These are phyloP conservation scores for Oscheius sp. DNA, from an alignment of 2,888 invertebrate species.

Conservation along the genomic window DNA sequence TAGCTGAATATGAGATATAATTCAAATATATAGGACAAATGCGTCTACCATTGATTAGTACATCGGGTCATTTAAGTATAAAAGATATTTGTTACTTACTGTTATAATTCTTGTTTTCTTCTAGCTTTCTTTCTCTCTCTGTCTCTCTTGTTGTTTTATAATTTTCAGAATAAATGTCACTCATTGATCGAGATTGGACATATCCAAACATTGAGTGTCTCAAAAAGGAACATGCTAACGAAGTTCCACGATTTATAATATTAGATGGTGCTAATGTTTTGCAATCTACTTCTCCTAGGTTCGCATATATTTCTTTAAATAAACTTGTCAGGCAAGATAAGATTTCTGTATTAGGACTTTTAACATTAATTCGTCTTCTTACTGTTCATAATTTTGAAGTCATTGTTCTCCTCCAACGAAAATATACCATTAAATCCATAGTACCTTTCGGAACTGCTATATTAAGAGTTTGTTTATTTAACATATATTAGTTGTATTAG, in stretches of 20 bases:
- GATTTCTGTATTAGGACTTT: neutral
- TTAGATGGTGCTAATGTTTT: constrained; percentile 23
- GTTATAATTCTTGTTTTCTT: too few species aligned
- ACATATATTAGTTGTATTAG: neutral
- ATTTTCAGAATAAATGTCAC: too few species aligned
- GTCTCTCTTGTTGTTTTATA: too few species aligned
- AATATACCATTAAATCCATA: constrained; percentile 10
- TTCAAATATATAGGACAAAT: too few species aligned
- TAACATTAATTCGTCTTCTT: constrained; percentile 16
- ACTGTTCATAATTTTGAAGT: constrained; percentile 17
- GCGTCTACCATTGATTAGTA: too few species aligned
- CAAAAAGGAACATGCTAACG: neutral
- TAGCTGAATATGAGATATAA: too few species aligned
- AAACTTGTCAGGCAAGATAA: neutral
- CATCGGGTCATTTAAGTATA: too few species aligned
- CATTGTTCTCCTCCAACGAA: constrained; percentile 3
- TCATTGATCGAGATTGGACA: too few species aligned
- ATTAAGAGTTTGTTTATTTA: constrained; percentile 3
- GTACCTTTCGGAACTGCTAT: neutral
- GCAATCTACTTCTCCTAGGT: neutral
- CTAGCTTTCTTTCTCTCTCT: too few species aligned
- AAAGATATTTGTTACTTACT: too few species aligned
- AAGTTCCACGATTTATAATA: neutral
- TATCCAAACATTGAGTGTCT: neutral
- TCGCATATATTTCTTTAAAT: too few species aligned